Evolutionary conservation across 2,113 vertebrate genomes (phyloP).

Genomic region (Holacanthus passer): DNA sequence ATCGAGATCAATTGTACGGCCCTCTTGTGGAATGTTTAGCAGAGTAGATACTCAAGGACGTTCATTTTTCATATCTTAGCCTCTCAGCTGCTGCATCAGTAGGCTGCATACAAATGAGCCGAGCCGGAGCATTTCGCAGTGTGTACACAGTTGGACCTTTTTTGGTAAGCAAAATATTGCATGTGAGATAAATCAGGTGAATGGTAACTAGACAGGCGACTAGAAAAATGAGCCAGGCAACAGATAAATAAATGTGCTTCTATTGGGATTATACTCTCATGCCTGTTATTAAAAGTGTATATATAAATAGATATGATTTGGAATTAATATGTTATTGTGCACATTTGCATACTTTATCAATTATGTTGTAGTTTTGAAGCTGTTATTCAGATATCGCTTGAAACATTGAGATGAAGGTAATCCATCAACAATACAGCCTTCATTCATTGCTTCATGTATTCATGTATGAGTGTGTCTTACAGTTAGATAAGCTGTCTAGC

Average conservation of each 20-base stretch:
- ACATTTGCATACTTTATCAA: neutral
- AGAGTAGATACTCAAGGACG: slow-evolving; percentile 52
- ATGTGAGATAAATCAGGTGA: neutral
- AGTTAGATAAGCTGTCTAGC: slow-evolving; percentile 21
- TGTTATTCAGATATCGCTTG: neutral
- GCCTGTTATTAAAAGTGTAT: neutral
- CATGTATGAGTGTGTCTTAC: neutral
- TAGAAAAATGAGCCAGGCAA: neutral
- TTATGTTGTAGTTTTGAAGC: neutral
- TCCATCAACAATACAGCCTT: slow-evolving; percentile 4
- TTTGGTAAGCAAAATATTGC: neutral
- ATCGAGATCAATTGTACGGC: slow-evolving; percentile 59
- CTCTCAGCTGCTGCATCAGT: slow-evolving; percentile 26
- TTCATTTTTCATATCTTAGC: slow-evolving; percentile 60
- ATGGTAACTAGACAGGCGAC: neutral
- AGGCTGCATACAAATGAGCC: slow-evolving; percentile 60
- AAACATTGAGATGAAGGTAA: slow-evolving; percentile 1
- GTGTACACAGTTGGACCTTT: neutral
- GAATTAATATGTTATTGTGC: neutral
- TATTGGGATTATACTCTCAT: neutral
- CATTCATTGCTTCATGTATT: slow-evolving; percentile 11
- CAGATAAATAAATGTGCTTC: neutral
- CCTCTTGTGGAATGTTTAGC: slow-evolving; percentile 38
- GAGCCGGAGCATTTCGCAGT: slow-evolving; percentile 1
- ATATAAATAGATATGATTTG: neutral